Base-by-base conservation (phyloP, 2,888 invertebrate genomes). In the Dynastes grantii region DNA sequence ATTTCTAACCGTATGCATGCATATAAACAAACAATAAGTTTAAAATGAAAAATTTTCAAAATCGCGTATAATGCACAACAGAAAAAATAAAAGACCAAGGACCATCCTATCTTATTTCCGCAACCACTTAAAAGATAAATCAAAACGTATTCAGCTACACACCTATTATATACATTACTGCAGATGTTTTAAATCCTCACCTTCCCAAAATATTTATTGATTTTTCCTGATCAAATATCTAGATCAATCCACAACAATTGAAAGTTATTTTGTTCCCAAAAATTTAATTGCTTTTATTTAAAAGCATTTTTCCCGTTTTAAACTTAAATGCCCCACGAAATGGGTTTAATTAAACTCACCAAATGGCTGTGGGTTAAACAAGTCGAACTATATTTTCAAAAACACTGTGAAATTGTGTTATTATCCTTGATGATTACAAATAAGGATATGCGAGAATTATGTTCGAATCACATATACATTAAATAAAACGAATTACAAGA, bases 391-490 rank as follows among this genome's bases (percentile, higher is more conserved):
- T 75, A 75, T 75, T 22, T 61, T 75, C 73, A 75, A 49, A 75
- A 75, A 75, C 73, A 75, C 73, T 75, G 73, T 61, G 27, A 63
- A 75, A 45, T 61, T 75, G 61, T 75, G 45, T 75, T 75, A 75
- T 75, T 75, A 75, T 61, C 73, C 73, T 75, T 75, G 73, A 61
- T 75, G 61, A 45, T 45, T 75, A 75, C 73, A 75, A 75, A 75
- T 75, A 75, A 75, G 73, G 73, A 75, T 75, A 75, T 40, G 29
- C 61, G 61, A 61, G 73, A 61, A 75, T 75, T 75, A 75, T 75
- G 73, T 75, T 75, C 73, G 45, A 61, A 63, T 75, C 61, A 51
- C 68, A 68, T 22, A 51, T 27, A 51, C 9, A 13, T 75, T 49
- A 75, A 49, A 75, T 61, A 75, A 75, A 75, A 40, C 45, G 45